Base-by-base conservation (phyloP, 2,888 invertebrate genomes). In the Thereva unica region DNA sequence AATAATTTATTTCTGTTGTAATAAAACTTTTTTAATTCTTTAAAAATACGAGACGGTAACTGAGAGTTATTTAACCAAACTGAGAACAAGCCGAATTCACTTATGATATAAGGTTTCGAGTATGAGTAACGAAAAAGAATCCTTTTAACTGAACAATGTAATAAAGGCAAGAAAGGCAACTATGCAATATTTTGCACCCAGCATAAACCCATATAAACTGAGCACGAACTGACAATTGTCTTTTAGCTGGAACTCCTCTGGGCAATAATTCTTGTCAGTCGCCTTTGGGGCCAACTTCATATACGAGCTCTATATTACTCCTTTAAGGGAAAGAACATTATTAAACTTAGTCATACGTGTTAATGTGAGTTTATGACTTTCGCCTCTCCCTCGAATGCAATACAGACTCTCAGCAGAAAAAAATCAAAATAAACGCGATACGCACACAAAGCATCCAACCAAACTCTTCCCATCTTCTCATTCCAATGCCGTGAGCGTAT, bases 311-410 rank as follows among this genome's bases (percentile, higher is more conserved):
- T 59, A 35, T 12, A 59, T 59, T 45, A 47, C 47, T 59, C 45
- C 59, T 59, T 59, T 47, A 59, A 47, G 47, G 47, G 59, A 38
- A 10, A 23, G 47, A n/a, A 47, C 59, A 54, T 68, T 68, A 68
- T 68, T 68, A 61, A 69, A 69, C 74, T 78, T 77, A 77, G 75
- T 78, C 78, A 77, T 77, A 78, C 78, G 78, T 78, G 78, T 77
- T 78, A 78, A 78, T 78, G 77, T 78, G 78, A 78, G 78, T 78
- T 78, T 78, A 78, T 78, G 78, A 78, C 78, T 77, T 75, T 72
- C 73, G 47, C 40, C 65, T 23, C 52, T 66, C 66, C 66, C 72
- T 74, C 72, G 23, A 23, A 23, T 23, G 38, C 10, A 59, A 47
- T 38, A 38, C 42, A 45, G 47, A 47, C 38, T 12, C 35, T 45